A percentile compares a stretch with the other conserved stretches of the same genome.
Evolutionary conservation across 1,140 invertebrate species (phyloP).

Genomic region (Philopotamus ludificatus): DNA sequence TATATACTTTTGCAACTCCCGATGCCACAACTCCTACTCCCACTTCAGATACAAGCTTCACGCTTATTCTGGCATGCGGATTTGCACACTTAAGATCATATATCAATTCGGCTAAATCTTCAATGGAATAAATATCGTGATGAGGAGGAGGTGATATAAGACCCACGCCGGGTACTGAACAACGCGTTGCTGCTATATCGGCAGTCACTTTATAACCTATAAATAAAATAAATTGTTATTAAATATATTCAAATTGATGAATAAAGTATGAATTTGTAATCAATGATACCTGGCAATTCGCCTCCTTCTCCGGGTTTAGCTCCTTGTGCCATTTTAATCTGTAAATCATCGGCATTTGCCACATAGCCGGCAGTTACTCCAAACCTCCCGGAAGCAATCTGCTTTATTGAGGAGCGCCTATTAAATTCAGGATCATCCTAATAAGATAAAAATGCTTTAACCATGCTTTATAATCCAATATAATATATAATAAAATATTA

Average conservation of each 20-base stretch:
- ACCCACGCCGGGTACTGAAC: conserved; percentile 96
- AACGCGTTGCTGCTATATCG: conserved; percentile 92
- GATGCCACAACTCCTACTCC: conserved; percentile 97
- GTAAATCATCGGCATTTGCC: conserved; percentile 93
- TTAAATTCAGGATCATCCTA: conserved; percentile 79
- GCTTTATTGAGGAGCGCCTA: conserved; percentile 79
- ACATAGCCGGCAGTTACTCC: conserved; percentile 97
- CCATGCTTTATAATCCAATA: conserved; percentile 4
- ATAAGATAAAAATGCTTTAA: conserved; percentile 6
- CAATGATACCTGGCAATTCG: conserved; percentile 81
- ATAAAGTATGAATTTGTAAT: conserved; percentile 11
- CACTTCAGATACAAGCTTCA: conserved; percentile 97
- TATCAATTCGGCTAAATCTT: conserved; percentile 97
- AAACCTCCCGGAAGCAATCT: conserved; percentile 97
- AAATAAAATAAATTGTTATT: conserved; percentile 16
- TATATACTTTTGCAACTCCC: conserved; percentile 88
- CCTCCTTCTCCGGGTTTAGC: conserved; percentile 96
- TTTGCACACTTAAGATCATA: conserved; percentile 98
- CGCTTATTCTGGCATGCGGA: conserved; percentile 91
- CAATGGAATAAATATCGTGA: conserved; percentile 99
- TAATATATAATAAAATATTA: conserved; percentile 2
- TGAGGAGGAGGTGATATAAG: conserved; percentile 98
- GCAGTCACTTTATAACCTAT: conserved; percentile 77
- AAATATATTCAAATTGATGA: not conserved
- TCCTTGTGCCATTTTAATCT: conserved; percentile 99